Evolutionary conservation across 1,140 invertebrate species (phyloP).

Genomic region (Hyposmocoma kahamanoa): DNA sequence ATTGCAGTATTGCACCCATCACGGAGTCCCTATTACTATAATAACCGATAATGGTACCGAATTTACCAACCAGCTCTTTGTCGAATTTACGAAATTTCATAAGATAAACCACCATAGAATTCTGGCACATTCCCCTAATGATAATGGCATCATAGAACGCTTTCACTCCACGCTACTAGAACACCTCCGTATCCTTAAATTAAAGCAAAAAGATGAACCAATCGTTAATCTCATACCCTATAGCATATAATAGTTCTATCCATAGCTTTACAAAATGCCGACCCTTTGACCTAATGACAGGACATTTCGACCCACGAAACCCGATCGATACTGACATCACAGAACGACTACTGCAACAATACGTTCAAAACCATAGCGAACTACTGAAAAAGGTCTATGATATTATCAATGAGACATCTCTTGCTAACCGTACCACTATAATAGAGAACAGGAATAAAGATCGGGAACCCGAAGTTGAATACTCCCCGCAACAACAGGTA

Average conservation of each 20-base stretch:
- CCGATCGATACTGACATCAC: neutral
- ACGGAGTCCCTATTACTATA: neutral
- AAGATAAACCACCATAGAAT: neutral
- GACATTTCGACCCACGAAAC: conserved; percentile 3
- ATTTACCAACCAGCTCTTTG: conserved; percentile 3
- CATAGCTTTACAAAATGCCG: conserved; percentile 1
- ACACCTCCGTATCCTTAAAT: conserved; percentile 4
- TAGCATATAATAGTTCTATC: too few relatives aligned
- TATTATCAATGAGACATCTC: neutral
- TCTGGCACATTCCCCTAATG: neutral
- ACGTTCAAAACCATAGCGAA: neutral
- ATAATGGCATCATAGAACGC: conserved; percentile 1
- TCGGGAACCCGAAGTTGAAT: neutral
- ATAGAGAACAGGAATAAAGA: conserved; percentile 2
- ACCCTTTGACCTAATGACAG: neutral
- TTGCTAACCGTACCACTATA: neutral
- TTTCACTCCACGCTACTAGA: conserved; percentile 6
- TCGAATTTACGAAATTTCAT: neutral
- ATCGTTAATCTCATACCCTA: neutral
- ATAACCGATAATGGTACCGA: neutral
- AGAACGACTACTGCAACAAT: neutral
- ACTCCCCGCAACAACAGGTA: neutral
- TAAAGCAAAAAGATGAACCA: neutral
- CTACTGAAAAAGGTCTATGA: neutral
- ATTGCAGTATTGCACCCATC: neutral